Conservation (phyloP, 2,797 vertebrate species). For the Alosa sapidissima region DNA sequence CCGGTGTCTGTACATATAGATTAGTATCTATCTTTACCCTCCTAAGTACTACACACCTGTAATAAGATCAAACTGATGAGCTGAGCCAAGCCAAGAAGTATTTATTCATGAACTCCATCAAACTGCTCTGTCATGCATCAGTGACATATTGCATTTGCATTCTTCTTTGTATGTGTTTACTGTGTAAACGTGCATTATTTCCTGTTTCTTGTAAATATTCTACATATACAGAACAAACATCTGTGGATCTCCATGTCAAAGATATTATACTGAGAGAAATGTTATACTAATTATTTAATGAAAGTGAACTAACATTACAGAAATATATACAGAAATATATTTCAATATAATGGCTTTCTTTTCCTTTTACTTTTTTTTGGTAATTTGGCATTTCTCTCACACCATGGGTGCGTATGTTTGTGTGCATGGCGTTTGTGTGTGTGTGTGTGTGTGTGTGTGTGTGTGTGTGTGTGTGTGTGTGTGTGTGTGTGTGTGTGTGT, state of each 20-base stretch:
- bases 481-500: background rate
- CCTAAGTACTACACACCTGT: background rate
- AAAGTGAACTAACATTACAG: background rate
- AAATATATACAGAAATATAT: background rate
- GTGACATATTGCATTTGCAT: no score
- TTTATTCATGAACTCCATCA: background rate
- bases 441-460: constrained; percentile 24
- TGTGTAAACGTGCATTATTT: no score
- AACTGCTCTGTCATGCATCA: no score
- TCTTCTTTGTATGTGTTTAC: no score
- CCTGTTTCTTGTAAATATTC: no score
- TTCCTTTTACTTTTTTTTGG: background rate
- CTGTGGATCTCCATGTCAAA: no score
- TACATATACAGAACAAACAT: no score
- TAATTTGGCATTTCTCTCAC: background rate
- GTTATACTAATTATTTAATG: background rate
- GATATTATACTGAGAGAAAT: no score
- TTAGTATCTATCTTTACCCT: background rate
- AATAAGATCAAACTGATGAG: background rate
- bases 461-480: constrained; percentile 21
- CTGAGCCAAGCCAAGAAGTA: background rate
- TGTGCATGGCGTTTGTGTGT: constrained; percentile 11
- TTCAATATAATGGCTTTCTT: background rate
- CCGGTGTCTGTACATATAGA: background rate
- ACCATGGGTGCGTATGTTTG: background rate